These are phyloP conservation scores for Dioctria rufipes DNA, from an alignment of 2,888 invertebrate genomes.

Conservation along the genomic window DNA sequence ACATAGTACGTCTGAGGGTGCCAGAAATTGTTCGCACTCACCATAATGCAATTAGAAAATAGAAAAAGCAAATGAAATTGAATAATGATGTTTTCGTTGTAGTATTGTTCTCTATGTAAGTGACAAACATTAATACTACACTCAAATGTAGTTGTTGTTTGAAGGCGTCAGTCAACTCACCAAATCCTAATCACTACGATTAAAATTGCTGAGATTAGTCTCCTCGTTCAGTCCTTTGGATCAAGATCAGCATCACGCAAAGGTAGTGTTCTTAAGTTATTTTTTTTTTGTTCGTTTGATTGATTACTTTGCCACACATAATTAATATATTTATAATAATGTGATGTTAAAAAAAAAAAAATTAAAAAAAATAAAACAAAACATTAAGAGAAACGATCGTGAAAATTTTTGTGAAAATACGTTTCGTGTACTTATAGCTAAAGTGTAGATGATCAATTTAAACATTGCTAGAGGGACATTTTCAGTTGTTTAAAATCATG, in stretches of 20 bases:
- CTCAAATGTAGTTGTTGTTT: constrained; percentile 31
- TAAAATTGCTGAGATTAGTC: constrained; percentile 58
- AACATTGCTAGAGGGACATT: too few relatives aligned
- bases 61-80: constrained; percentile 36
- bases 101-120: constrained; percentile 38
- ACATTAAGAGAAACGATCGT: too few relatives aligned
- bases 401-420: too few relatives aligned
- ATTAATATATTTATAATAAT: too few relatives aligned
- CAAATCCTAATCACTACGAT: constrained; percentile 55
- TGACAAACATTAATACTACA: not conserved
- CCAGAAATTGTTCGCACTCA: constrained; percentile 50
- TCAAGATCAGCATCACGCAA: constrained; percentile 56
- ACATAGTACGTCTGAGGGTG: not conserved
- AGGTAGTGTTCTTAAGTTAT: constrained; percentile 14
- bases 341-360: too few relatives aligned
- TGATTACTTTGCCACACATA: not conserved
- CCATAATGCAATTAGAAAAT: constrained; percentile 38
- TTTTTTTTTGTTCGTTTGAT: not conserved
- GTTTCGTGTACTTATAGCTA: too few relatives aligned
- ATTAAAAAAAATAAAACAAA: too few relatives aligned
- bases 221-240: constrained; percentile 59
- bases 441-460: too few relatives aligned
- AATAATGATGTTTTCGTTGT: constrained; percentile 21
- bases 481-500: too few relatives aligned
- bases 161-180: constrained; percentile 22